Conservation (phyloP, 2,113 vertebrate genomes). For the Nestor notabilis region DNA sequence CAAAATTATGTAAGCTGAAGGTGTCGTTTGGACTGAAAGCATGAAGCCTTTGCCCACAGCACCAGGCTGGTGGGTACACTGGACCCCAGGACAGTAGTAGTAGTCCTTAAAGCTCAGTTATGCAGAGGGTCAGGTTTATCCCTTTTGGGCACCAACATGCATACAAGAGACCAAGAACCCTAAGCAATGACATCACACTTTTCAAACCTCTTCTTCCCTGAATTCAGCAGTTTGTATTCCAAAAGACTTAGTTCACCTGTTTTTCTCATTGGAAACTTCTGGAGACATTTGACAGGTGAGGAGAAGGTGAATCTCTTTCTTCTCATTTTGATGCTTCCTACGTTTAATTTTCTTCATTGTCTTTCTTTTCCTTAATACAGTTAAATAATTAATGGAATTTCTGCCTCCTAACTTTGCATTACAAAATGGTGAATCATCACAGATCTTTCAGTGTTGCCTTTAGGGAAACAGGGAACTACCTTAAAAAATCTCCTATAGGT, state of each 20-base stretch:
- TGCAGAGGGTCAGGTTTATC: neutral
- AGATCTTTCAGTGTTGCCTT: slow-evolving; percentile 27
- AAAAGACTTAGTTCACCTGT: neutral
- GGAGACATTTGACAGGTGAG: neutral
- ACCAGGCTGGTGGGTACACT: neutral
- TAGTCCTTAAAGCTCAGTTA: neutral
- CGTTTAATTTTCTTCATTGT: neutral
- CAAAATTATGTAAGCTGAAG: neutral
- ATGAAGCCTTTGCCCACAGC: neutral
- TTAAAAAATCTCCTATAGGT: slow-evolving; percentile 13
- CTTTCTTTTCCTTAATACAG: neutral
- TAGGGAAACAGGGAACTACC: neutral
- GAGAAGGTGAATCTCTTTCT: neutral
- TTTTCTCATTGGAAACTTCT: neutral
- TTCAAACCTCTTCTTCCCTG: neutral
- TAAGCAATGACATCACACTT: fast-evolving
- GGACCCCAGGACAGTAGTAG: neutral
- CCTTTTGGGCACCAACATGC: fast-evolving
- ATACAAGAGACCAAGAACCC: neutral
- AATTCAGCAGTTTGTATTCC: neutral
- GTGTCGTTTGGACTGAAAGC: fast-evolving
- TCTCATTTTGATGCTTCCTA: neutral
- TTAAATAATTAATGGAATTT: slow-evolving; percentile 2
- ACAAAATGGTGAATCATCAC: slow-evolving; percentile 39
- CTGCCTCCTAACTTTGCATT: slow-evolving; percentile 29